Evolutionary conservation across 2,888 invertebrate genomes (phyloP).

Genomic region (Catonia carolina): DNA sequence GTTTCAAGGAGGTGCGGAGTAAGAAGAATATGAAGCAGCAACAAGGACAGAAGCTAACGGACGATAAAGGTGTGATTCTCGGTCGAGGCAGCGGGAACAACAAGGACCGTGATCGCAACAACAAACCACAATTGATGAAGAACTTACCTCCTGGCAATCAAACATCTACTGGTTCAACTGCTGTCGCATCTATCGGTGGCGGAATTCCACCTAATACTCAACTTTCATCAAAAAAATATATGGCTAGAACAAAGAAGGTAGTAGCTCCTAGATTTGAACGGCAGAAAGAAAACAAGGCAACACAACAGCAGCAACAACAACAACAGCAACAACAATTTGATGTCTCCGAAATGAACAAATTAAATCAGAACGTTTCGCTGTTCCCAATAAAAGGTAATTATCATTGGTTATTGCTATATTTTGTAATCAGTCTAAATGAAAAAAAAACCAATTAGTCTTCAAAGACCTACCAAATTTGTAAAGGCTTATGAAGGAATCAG

Average conservation of each 20-base stretch:
- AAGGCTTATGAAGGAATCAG: too few species aligned
- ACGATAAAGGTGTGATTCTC: conserved; percentile 40
- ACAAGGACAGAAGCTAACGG: conserved; percentile 37
- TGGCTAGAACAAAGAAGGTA: conserved; percentile 44
- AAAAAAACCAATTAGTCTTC: too few species aligned
- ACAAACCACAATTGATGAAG: conserved; percentile 16
- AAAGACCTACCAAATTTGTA: too few species aligned
- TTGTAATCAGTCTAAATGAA: too few species aligned
- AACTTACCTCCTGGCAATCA: conserved; percentile 27
- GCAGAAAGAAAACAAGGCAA: conserved; percentile 51
- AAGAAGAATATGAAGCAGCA: conserved; percentile 64
- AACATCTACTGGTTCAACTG: too few species aligned
- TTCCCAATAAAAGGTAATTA: conserved; percentile 37
- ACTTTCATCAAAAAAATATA: background rate
- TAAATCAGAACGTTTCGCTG: conserved; percentile 35
- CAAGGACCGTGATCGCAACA: conserved; percentile 37
- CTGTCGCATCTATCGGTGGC: background rate
- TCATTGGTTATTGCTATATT: too few species aligned
- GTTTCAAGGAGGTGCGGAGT: conserved; percentile 78
- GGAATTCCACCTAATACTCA: background rate
- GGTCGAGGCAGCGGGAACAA: conserved; percentile 31
- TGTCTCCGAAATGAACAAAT: conserved; percentile 36
- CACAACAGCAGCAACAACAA: conserved; percentile 42
- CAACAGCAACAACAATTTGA: conserved; percentile 30
- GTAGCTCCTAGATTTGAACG: conserved; percentile 73